Conservation (phyloP, 2,797 vertebrate species). For the Odontamblyopus rebecca region DNA sequence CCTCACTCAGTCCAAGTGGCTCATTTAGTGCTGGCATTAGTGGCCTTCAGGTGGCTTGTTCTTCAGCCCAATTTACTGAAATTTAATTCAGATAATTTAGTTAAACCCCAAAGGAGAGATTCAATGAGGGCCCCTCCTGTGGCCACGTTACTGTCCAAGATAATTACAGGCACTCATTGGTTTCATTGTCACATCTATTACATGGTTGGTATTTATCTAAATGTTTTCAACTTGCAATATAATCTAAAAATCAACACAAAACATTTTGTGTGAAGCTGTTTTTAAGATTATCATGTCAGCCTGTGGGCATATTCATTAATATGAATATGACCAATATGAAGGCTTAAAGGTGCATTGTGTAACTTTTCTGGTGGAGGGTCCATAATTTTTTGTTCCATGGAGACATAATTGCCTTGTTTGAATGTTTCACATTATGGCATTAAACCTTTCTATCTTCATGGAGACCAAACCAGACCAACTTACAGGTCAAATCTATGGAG, state of each 20-base stretch:
- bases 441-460: no score
- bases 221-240: background rate
- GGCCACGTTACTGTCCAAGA: conserved; percentile 36
- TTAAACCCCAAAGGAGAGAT: conserved; percentile 5
- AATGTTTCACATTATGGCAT: no score
- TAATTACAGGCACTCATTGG: conserved; percentile 33
- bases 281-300: background rate
- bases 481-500: no score
- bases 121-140: conserved; percentile 9
- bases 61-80: conserved; percentile 2
- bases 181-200: conserved; percentile 21
- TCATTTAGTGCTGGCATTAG: conserved; percentile 30
- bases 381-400: no score
- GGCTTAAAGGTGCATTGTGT: no score
- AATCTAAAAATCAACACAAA: background rate
- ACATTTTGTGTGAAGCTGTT: background rate
- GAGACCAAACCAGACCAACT: no score
- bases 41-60: conserved; percentile 19
- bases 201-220: background rate
- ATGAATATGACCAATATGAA: no score
- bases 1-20: conserved; percentile 11
- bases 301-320: no score
- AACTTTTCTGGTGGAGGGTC: no score
- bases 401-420: no score
- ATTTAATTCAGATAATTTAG: conserved; percentile 8